Base-by-base conservation (phyloP, 2,113 vertebrate species). In the Phasianus colchicus region DNA sequence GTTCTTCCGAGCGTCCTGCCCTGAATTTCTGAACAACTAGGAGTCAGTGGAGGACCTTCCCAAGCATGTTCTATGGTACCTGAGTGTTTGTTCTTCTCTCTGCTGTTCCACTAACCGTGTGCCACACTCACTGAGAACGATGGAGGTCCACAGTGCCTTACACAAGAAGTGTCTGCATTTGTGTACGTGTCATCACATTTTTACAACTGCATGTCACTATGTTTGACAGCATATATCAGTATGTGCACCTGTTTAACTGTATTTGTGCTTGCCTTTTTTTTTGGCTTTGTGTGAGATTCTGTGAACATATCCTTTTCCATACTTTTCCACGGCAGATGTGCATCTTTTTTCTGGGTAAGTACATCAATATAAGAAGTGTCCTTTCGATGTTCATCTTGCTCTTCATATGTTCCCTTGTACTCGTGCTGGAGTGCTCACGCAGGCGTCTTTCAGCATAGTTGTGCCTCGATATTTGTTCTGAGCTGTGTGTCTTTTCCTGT, bases 181-280 rank as follows among this genome's bases (percentile, higher is more conserved):
- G 76, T 86, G 61, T 64, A 11, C 45, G 81, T 85, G 64, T 13
- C 38, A 13, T 17, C 66, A 57, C 72, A 61, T 61, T 74, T 86
- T 95, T 92, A 81, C 88, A 88, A 14, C 47, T 60, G 47, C 50
- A 73, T 40, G 65, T 73, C 83, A 42, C 63, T 3, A 1, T 84
- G 42, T 94, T 93, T 73, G 85, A 58, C 87, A 88, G 94, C 73
- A 36, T 20, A 9, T 22, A 87, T 32, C 88, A 89, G 24, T 9
- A 58, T 17, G 54, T 86, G 90, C 91, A 96, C 85, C 87, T 95
- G 61, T 93, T 95, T 79, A 43, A 78, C 85, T 64, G 66, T 52
- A 42, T 83, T 78, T 48, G 6, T 3, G 74, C 90, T 61, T 73
- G 71, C 47, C 67, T 36, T 38, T 38, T 66, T 66, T 70, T 79